Conservation (phyloP, 2,888 invertebrate genomes). For the Meteorus colon region DNA sequence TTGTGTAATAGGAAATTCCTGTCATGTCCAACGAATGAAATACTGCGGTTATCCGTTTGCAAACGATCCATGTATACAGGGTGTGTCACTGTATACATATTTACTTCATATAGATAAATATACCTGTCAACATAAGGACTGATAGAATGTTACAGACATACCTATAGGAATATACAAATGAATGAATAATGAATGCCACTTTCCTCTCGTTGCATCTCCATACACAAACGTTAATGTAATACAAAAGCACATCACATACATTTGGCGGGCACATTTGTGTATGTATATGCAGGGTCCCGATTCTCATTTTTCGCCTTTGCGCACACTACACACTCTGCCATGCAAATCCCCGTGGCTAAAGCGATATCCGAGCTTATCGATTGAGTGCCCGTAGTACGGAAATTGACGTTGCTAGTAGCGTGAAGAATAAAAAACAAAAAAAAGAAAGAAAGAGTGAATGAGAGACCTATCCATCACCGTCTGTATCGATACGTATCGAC, state of each 20-base stretch:
- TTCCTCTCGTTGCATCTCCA: constrained; percentile 40
- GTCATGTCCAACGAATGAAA: neutral
- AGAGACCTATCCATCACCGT: constrained; percentile 51
- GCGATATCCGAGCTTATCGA: constrained; percentile 51
- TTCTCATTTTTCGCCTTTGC: constrained; percentile 53
- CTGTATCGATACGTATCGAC: constrained; percentile 47
- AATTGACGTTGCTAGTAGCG: constrained; percentile 45
- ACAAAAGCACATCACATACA: constrained; percentile 30
- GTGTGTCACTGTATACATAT: too few relatives aligned
- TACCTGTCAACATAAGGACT: neutral
- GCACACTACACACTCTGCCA: constrained; percentile 44
- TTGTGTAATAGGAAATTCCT: neutral
- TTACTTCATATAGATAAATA: too few relatives aligned
- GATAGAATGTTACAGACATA: constrained; percentile 16
- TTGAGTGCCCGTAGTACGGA: constrained; percentile 41
- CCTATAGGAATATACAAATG: constrained; percentile 17
- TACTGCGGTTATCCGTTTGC: constrained; percentile 4
- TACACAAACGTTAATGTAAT: constrained; percentile 26
- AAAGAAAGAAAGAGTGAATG: constrained; percentile 24
- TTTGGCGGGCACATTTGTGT: constrained; percentile 46
- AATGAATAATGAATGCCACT: constrained; percentile 42
- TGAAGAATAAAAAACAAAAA: constrained; percentile 1
- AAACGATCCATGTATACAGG: neutral
- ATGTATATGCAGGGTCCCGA: constrained; percentile 29
- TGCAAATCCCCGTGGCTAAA: constrained; percentile 49